Conservation (phyloP, 2,888 invertebrate genomes). For the Rotaria socialis region DNA sequence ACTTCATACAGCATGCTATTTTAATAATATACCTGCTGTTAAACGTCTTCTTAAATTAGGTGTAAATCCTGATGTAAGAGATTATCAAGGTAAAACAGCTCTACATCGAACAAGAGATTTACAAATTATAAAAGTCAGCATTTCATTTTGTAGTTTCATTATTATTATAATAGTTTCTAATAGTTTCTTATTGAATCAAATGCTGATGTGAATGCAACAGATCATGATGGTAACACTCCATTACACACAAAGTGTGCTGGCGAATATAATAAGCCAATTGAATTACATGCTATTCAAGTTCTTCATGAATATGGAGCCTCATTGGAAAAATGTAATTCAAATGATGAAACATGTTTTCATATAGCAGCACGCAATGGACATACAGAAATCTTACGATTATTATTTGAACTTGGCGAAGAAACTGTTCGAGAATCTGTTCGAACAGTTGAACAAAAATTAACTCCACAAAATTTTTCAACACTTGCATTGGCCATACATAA, state of each 20-base stretch:
- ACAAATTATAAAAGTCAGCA: conserved; percentile 52
- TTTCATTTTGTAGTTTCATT: too few species aligned
- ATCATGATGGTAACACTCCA: conserved; percentile 57
- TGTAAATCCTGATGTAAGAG: conserved; percentile 54
- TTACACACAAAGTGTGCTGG: conserved; percentile 59
- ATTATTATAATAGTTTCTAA: not conserved
- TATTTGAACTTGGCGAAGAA: conserved; percentile 31
- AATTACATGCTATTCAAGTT: conserved; percentile 52
- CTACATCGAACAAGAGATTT: conserved; percentile 54
- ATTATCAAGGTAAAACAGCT: conserved; percentile 58
- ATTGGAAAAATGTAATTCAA: conserved; percentile 52
- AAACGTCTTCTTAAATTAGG: conserved; percentile 52
- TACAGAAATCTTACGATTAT: conserved; percentile 35
- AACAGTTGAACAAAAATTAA: not conserved
- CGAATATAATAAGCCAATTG: conserved; percentile 52
- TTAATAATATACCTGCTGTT: conserved; percentile 52
- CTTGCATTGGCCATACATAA: not conserved
- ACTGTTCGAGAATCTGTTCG: not conserved
- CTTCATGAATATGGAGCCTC: conserved; percentile 53
- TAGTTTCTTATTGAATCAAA: conserved; percentile 55
- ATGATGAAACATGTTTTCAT: conserved; percentile 46
- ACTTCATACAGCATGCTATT: conserved; percentile 58
- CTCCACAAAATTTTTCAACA: not conserved
- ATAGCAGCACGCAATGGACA: conserved; percentile 40
- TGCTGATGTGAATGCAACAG: conserved; percentile 53